Percentiles rank a stretch among this genome's conserved stretches.
Conservation (phyloP, 1,140 invertebrate genomes). For the Monomorium pharaonis region DNA sequence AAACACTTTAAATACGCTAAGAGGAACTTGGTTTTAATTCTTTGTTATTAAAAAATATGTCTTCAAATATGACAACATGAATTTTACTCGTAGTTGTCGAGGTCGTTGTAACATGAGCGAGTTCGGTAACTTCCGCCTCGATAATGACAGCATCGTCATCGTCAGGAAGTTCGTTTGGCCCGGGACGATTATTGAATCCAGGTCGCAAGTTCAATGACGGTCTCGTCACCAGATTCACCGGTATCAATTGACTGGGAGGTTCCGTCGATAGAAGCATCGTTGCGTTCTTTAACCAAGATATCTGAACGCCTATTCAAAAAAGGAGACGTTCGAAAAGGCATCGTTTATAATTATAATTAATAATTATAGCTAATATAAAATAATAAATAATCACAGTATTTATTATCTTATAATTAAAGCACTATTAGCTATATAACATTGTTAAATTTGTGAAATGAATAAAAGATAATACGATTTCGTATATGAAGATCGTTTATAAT, state of each 20-base stretch:
- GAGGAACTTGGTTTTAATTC: background rate
- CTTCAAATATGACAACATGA: background rate
- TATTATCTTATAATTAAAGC: background rate
- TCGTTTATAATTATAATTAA: background rate
- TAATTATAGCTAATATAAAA: background rate
- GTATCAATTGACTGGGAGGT: constrained; percentile 73
- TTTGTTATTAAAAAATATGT: background rate
- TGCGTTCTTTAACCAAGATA: constrained; percentile 82
- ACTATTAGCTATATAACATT: background rate
- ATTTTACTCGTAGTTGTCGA: constrained; percentile 61
- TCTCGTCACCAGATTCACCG: constrained; percentile 78
- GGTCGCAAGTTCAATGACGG: constrained; percentile 69
- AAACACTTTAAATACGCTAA: background rate
- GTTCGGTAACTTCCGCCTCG: constrained; percentile 79
- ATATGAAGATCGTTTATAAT: background rate
- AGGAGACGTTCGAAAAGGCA: background rate
- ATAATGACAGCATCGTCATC: constrained; percentile 81
- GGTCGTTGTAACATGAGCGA: constrained; percentile 64
- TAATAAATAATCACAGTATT: background rate
- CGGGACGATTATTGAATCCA: constrained; percentile 63
- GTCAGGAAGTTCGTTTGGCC: constrained; percentile 75
- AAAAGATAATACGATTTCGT: background rate
- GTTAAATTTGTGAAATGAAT: background rate
- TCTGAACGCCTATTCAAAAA: constrained; percentile 75
- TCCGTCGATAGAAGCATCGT: constrained; percentile 77